Base-by-base conservation (phyloP, 2,113 vertebrate species). In the Chinchilla lanigera region DNA sequence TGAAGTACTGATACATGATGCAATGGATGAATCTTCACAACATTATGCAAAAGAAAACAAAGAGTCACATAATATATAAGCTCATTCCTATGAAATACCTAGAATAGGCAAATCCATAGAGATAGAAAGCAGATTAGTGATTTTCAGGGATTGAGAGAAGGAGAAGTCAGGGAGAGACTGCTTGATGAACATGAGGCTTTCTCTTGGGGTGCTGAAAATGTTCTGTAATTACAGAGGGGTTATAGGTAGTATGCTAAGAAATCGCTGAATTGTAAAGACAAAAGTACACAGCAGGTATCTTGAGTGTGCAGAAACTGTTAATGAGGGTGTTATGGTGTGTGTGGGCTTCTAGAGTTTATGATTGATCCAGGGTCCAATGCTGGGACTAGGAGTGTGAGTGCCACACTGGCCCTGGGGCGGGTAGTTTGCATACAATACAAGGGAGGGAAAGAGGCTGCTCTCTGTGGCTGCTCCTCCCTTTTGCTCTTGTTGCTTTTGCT, bases 181-280 rank as follows among this genome's bases (percentile, higher is more conserved):
- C n/a, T 73, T 41, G 47, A 6, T 56, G 54, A 30, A 65, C 65
- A 41, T 14, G 7, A 65, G 2, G 7, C 73, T 90, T 93, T 63
- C 71, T 92, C 88, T 61, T 16, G 52, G 1, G 16, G 16, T 38
- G 22, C 91, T 77, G 24, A 93, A 93, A 85, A 77, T 54, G 12
- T 26, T 84, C 90, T 93, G 14, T n/a, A 94, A 86, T 61, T 83
- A 90, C 38, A 77, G 41, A 65, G 80, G 65, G 26, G 61, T 71
- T 69, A 63, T 71, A 22, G 19, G 60, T 89, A 20, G 60, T 28
- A 28, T 26, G 22, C 38, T 86, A 67, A 82, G 88, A 92, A 47
- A 33, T 2, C 54, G 10, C 35, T 56, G 47, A 54, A 75, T 35
- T 58, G 5, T 52, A 38, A 58, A 87, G 24, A 17, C n/a, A 61